These are phyloP conservation scores for Hermatobates lingyangjiaoensis DNA, from an alignment of 1,140 invertebrate species.

Conservation along the genomic window DNA sequence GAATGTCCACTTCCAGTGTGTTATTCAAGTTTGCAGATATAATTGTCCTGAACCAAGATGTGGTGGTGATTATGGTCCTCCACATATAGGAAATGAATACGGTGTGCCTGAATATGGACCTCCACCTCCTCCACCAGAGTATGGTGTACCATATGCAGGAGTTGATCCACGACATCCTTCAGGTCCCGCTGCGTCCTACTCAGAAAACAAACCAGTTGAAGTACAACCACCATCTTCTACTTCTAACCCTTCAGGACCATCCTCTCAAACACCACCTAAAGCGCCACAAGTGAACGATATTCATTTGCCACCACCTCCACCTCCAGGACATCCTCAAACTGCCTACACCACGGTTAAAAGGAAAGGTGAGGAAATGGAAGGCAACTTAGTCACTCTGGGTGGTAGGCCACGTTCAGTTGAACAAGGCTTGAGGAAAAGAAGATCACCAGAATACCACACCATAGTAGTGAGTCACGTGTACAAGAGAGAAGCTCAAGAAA, in stretches of 20 bases:
- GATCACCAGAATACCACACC: conserved; percentile 25
- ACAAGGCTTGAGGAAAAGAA: conserved; percentile 42
- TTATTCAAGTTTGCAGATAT: conserved; percentile 83
- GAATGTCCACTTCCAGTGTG: conserved; percentile 92
- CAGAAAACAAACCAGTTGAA: conserved; percentile 57
- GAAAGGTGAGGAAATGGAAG: conserved; percentile 45
- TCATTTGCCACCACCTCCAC: conserved; percentile 57
- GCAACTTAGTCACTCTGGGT: conserved; percentile 58
- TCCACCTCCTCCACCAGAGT: conserved; percentile 27
- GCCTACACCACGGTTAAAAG: conserved; percentile 66
- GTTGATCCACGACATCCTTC: conserved; percentile 59
- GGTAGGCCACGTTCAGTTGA: conserved; percentile 67
- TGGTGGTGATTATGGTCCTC: conserved; percentile 13
- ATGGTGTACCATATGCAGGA: conserved; percentile 18
- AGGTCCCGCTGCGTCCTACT: conserved; percentile 57
- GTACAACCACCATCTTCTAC: conserved; percentile 49
- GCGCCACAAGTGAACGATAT: conserved; percentile 29
- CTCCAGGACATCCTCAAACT: conserved; percentile 46
- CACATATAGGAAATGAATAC: conserved; percentile 9
- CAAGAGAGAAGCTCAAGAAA: conserved; percentile 71
- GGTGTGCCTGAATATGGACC: conserved; percentile 40
- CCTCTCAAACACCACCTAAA: conserved; percentile 40
- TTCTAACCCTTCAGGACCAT: conserved; percentile 21
- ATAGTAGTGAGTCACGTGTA: conserved; percentile 50
- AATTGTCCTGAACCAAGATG: conserved; percentile 75